phyloP scores from a whole-genome alignment of 2,797 vertebrate genomes.

The Chiroxiphia lanceolata region DNA sequence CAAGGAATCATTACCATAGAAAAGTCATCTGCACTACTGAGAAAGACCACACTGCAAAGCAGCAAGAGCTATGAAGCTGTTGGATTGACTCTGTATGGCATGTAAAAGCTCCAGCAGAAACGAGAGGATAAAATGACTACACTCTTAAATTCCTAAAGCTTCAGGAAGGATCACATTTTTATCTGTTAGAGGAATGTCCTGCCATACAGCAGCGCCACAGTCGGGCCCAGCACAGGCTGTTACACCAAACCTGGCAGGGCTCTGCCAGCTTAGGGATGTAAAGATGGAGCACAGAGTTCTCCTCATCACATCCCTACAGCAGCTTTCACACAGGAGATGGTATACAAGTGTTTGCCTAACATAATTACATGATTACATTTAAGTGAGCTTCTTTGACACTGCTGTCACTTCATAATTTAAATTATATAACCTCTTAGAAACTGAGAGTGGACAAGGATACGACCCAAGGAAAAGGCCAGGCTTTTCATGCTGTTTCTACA shows the following conservation, averaged over 20 bases:
- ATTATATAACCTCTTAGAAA: rapidly evolving
- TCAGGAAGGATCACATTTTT: not conserved
- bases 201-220: not conserved
- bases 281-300: not conserved
- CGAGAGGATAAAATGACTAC: not conserved
- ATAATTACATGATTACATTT: not conserved
- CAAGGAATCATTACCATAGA: not conserved
- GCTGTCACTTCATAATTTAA: not conserved
- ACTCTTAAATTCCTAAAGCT: not conserved
- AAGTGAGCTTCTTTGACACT: not conserved
- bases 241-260: not conserved
- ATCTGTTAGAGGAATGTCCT: not conserved
- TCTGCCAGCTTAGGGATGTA: not conserved
- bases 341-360: not conserved
- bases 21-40: not conserved
- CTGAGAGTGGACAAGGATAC: not conserved
- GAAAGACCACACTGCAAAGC: not conserved
- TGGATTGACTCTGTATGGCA: not conserved
- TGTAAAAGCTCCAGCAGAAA: not conserved
- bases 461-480: not conserved
- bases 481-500: not conserved
- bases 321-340: not conserved
- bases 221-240: not conserved
- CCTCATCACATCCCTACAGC: not conserved
- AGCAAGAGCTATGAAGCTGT: not conserved